These are phyloP conservation scores for Kuschelorhynchus macadamiae DNA, from an alignment of 2,888 invertebrate genomes.

Conservation along the genomic window DNA sequence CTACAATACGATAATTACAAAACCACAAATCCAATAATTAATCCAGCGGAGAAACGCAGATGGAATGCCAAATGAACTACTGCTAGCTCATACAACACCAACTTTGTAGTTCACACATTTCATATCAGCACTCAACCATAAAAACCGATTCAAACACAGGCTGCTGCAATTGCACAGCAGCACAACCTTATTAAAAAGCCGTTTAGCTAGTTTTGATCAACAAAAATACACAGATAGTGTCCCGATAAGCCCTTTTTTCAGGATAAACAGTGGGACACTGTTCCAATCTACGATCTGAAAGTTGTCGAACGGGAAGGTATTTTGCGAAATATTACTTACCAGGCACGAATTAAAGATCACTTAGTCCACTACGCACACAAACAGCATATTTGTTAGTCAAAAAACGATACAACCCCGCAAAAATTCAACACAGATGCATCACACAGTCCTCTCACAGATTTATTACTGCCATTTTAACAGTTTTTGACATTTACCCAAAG, in stretches of 20 bases:
- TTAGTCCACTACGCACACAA: conserved; percentile 17
- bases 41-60: conserved; percentile 16
- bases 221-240: conserved; percentile 29
- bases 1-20: conserved; percentile 2
- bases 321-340: conserved; percentile 38
- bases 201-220: conserved; percentile 16
- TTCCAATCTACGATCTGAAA: conserved; percentile 1
- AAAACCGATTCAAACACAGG: conserved; percentile 22
- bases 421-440: conserved; percentile 53
- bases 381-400: conserved; percentile 30
- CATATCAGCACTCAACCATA: conserved; percentile 18
- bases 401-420: conserved; percentile 19
- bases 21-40: conserved; percentile 33
- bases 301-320: background rate
- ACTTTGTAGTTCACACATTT: conserved; percentile 15
- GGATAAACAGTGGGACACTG: conserved; percentile 22
- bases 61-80: conserved; percentile 28
- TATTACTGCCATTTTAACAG: conserved; percentile 36
- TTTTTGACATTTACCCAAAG: conserved; percentile 32
- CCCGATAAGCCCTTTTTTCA: conserved; percentile 26
- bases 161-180: conserved; percentile 8
- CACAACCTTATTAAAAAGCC: conserved; percentile 17
- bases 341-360: conserved; percentile 21
- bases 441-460: conserved; percentile 30
- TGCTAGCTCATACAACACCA: conserved; percentile 9